Conservation (phyloP, 1,140 invertebrate genomes). For the Akabosia matsudoensis region DNA sequence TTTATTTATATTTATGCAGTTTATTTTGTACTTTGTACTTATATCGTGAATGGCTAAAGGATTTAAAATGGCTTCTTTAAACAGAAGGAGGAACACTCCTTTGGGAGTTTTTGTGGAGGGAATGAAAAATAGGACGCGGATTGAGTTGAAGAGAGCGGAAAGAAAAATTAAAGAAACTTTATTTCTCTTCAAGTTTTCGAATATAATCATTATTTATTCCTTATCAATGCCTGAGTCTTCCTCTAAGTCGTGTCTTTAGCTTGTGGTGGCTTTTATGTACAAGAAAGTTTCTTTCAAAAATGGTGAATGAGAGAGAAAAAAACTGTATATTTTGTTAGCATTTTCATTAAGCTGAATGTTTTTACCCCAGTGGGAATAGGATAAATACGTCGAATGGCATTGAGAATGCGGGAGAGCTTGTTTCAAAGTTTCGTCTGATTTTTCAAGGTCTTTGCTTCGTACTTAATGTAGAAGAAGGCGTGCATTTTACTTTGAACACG, state of each 20-base stretch:
- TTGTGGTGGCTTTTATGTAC: too few relatives aligned
- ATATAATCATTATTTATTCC: background rate
- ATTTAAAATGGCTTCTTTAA: constrained; percentile 11
- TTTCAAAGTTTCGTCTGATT: too few relatives aligned
- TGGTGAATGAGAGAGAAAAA: too few relatives aligned
- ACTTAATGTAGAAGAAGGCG: too few relatives aligned
- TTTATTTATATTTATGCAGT: constrained; percentile 2
- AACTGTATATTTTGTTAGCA: too few relatives aligned
- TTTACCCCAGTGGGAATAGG: too few relatives aligned
- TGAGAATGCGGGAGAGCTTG: too few relatives aligned
- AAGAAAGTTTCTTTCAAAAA: too few relatives aligned
- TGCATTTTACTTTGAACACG: background rate
- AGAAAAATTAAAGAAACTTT: constrained; percentile 18
- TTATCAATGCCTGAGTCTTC: background rate
- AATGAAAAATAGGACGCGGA: background rate
- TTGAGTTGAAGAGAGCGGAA: background rate
- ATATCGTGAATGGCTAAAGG: background rate
- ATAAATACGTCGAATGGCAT: too few relatives aligned
- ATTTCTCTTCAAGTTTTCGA: background rate
- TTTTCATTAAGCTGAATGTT: too few relatives aligned
- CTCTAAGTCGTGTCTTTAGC: too few relatives aligned
- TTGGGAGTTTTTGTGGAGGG: background rate
- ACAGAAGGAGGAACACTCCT: background rate
- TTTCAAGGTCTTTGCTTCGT: too few relatives aligned
- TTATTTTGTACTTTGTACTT: background rate